Base-by-base conservation (phyloP, 2,113 vertebrate species). In the Chascanopsetta lugubris region DNA sequence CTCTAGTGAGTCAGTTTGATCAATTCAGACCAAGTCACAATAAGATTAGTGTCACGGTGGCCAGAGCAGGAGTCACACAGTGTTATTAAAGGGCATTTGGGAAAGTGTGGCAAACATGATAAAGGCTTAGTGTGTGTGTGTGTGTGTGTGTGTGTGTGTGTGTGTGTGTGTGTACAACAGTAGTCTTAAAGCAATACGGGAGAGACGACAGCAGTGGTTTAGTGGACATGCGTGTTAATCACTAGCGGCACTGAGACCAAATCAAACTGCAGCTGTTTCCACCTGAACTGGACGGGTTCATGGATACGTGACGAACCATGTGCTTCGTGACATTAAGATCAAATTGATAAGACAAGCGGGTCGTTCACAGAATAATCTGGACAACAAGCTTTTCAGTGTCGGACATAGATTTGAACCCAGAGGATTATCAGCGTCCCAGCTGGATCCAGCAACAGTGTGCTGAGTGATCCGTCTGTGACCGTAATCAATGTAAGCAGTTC, bases 221-320 rank as follows among this genome's bases (percentile, higher is more conserved):
- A 82, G 80, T 76, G 27, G 17, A 32, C 82, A 79, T 88, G 88
- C 77, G 2, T 74, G 71, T 83, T 84, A 84, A 66, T 67, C 49
- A 71, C 64, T 75, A 79, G 69, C 69, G 65, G 54, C 48, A 34
- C 38, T 30, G n/a, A 84, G 46, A 69, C 26, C 50, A 26, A 22
- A 8, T 22, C 15, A 55, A 63, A 38, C 24, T 7, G 47, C 30
- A 73, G 61, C 53, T 50, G 30, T 30, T 49, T 62, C 55, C 30
- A 59, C 29, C 21, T 30, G 5, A 64, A 29, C 43, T 5, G 48
- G 79, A 77, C 58, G 77, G 57, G 61, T 85, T 85, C 72, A 72
- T 84, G 80, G 69, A 84, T 54, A 53, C 56, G 11, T 63, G 17
- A 30, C 13, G 21, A 40, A 10, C 22, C 40, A 2, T 17, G 24